Evolutionary conservation across 2,888 invertebrate species (phyloP).

Genomic region (Archaeoteleia sp.): DNA sequence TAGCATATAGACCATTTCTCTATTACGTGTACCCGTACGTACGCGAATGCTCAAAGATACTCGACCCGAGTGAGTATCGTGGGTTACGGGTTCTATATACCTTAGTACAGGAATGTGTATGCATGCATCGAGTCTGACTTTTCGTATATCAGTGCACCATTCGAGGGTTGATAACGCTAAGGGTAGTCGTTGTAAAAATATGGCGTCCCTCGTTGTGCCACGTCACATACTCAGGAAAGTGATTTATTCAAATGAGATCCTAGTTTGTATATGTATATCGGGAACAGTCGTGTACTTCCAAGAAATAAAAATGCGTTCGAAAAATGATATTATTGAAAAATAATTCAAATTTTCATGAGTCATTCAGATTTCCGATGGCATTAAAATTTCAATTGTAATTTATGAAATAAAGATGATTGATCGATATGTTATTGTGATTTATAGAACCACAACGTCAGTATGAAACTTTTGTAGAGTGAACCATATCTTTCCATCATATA

Average conservation of each 20-base stretch:
- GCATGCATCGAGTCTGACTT: slow-evolving; percentile 52
- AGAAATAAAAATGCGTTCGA: too few species aligned
- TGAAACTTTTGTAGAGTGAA: too few species aligned
- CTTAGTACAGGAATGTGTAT: slow-evolving; percentile 58
- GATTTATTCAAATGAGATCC: slow-evolving; percentile 29
- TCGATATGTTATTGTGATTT: too few species aligned
- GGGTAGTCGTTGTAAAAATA: slow-evolving; percentile 42
- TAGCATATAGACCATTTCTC: slow-evolving; percentile 62
- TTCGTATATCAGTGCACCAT: slow-evolving; percentile 43
- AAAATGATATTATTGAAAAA: too few species aligned
- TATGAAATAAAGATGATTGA: too few species aligned
- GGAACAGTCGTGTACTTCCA: slow-evolving; percentile 1
- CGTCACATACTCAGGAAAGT: slow-evolving; percentile 30
- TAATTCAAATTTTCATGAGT: too few species aligned
- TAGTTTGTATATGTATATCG: slow-evolving; percentile 14
- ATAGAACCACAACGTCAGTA: too few species aligned
- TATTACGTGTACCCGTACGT: slow-evolving; percentile 60
- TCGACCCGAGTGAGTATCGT: slow-evolving; percentile 61
- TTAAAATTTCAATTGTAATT: too few species aligned
- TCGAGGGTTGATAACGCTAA: slow-evolving; percentile 43
- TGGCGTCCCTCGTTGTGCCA: slow-evolving; percentile 32
- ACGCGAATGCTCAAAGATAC: slow-evolving; percentile 64
- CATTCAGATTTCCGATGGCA: too few species aligned
- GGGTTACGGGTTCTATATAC: slow-evolving; percentile 55
- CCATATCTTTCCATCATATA: too few species aligned